Evolutionary conservation across 2,797 vertebrate genomes (phyloP), one percentile per base, ranked within the genome.

Genomic region (Arnoldichthys spilopterus): DNA sequence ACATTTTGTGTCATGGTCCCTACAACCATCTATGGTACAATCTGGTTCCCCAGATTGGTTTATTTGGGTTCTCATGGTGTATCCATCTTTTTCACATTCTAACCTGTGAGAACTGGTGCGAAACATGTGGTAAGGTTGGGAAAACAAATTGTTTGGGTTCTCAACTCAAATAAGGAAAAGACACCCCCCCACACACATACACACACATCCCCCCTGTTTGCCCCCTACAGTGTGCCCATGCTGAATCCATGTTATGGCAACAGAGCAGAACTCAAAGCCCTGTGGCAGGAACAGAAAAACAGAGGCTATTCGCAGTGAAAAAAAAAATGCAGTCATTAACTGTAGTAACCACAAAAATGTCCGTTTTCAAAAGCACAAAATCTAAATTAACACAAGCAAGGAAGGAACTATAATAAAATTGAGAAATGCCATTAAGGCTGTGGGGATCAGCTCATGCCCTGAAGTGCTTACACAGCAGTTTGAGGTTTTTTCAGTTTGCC

Each of bases 181-280:
- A n/a, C n/a, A n/a, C n/a, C 34, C 34, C 8, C 8, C 34, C 34
- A 3, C 34, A 63, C 24, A 32, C 22, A 11, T 11, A 53, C 34
- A 54, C 61, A 62, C 40, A 45, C 28, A 24, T 40, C 37, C 37
- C 61, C 22, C 53, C 26, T 43, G 53, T 59, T 58, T 28, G 30
- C 20, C 62, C 32, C 11, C 37, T 43, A 3, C 18, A 62, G 26
- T 15, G 26, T 22, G 11, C 43, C 28, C 16, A 22, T 4, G 13
- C 11, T 49, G 40, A 51, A 45, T 62, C n/a, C 43, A 22, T 62
- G 56, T 74, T 62, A 47, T 73, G 54, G 18, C 71, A 59, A 26
- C 22, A 45, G 32, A 73, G 40, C 22, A 24, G 12, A 37, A n/a
- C 26, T 45, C 47, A 22, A 22, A 22, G 9, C 34, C 34, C 62